Evolutionary conservation across 2,888 invertebrate genomes (phyloP), one percentile per base, ranked within the genome.

Genomic region (Pasiphila rectangulata): DNA sequence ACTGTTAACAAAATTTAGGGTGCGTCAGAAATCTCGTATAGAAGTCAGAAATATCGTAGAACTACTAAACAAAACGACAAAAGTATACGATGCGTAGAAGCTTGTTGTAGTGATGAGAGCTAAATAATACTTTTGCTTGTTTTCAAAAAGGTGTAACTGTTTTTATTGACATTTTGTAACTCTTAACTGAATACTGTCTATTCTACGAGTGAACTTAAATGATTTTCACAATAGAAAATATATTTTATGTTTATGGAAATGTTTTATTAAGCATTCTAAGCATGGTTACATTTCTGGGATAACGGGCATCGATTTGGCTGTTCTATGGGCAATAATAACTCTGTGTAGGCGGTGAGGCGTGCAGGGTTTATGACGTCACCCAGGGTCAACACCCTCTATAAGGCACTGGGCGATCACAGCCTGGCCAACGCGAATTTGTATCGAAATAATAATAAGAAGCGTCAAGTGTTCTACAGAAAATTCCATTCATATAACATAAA

Each of bases 381-480:
- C 76, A 77, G 72, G 76, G 77, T 76, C 75, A 77, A 71, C 64
- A 72, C 56, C 72, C 73, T 42, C 57, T 41, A 54, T 54, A 53
- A 44, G 51, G 46, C 52, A 59, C 57, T 59, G 50, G 50, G 56
- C 47, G 61, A 57, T 54, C 56, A 58, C 41, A 38, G 37, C 56
- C 56, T 40, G 56, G 53, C 58, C 50, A 63, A 65, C 62, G 58
- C 59, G 56, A 61, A 25, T 32, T 32, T 27, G 21, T 32, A 15
- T 30, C 44, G 13, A 35, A 49, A 49, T 40, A 36, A 38, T 37
- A 37, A 40, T 13, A 9, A 5, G 13, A 32, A 4, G 35, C 27
- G 17, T 17, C 7, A 19, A 25, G 25, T 15, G 27, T 34, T 38
- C 7, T 24, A 37, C 13, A 20, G n/a, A n/a, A n/a, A n/a, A n/a